Base-by-base conservation (phyloP, 2,888 invertebrate genomes). In the Stenolophus ochropezus region DNA sequence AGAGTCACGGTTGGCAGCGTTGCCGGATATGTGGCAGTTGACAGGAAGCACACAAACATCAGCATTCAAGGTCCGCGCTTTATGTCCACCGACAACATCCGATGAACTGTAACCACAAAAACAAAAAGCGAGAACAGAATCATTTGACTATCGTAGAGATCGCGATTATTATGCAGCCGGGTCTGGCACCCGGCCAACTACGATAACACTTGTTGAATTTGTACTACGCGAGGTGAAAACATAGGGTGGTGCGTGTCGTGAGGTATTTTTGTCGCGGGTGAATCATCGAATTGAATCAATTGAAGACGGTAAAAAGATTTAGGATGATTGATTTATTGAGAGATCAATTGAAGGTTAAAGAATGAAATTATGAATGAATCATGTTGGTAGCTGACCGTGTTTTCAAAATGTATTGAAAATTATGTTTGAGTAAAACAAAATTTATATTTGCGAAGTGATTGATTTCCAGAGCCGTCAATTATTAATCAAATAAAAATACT, bases 181-280 rank as follows among this genome's bases (percentile, higher is more conserved):
- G 6, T n/a, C 71, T 79, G 79, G 79, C 51, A 16, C 51, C 53
- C 4, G 16, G 69, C 79, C 79, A 79, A 71, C 71, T 69, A 21
- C 56, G 69, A 71, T 79, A 79, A 71, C 79, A 79, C 79, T 79
- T 79, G 79, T 79, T 79, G 79, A 79, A 71, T 79, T 79, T 71
- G 56, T 79, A 79, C 18, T 51, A 53, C 27, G n/a, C 71, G 53
- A 21, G 20, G 18, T 49, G 18, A 79, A 79, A 79, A 79, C 53
- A 71, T 79, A 56, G 20, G 56, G 27, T 14, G 6, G 27, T 33
- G 65, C 65, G 65, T 73, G 73, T n/a, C 3, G 25, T 18, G 2
- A 49, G 49, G 11, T 47, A 71, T 65, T 69, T 73, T 73, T 21
- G 73, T 42, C n/a, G 11, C 14, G 49, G 21, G 73, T 73, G 73